Evolutionary conservation across 2,797 vertebrate genomes (phyloP).

Genomic region (Geotria australis): DNA sequence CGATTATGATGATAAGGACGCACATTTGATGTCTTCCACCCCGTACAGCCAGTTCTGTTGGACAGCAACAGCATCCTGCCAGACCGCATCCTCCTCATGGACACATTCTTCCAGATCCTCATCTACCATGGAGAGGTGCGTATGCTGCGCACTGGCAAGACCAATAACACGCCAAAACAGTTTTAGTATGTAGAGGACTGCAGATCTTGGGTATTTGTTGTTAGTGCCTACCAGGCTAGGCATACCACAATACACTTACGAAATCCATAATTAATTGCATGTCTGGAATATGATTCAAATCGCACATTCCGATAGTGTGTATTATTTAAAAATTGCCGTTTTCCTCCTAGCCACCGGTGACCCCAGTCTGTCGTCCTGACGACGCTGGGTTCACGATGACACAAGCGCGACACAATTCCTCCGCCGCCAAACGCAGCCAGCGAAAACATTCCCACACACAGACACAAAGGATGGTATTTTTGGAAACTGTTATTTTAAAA

Average conservation of each 20-base stretch:
- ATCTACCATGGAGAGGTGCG: constrained; percentile 90
- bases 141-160: background rate
- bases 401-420: too few relatives aligned
- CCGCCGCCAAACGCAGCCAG: too few relatives aligned
- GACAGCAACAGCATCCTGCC: constrained; percentile 92
- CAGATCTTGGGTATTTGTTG: background rate
- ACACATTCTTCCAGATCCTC: constrained; percentile 94
- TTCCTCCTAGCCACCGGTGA: too few relatives aligned
- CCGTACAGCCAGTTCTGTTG: constrained; percentile 48
- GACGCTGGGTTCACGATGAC: too few relatives aligned
- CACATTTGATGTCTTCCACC: background rate
- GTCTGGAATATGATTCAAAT: background rate
- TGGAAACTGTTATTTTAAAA: too few relatives aligned
- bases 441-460: too few relatives aligned
- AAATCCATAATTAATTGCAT: background rate
- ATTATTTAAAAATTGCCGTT: too few relatives aligned
- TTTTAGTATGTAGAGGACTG: background rate
- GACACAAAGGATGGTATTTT: too few relatives aligned
- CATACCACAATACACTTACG: background rate
- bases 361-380: too few relatives aligned
- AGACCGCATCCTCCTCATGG: constrained; percentile 85
- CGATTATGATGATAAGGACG: too few relatives aligned
- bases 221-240: too few relatives aligned
- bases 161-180: background rate
- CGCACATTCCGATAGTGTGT: too few relatives aligned